phyloP scores from a whole-genome alignment of 2,797 vertebrate genomes.

The Crenuchus spilurus region DNA sequence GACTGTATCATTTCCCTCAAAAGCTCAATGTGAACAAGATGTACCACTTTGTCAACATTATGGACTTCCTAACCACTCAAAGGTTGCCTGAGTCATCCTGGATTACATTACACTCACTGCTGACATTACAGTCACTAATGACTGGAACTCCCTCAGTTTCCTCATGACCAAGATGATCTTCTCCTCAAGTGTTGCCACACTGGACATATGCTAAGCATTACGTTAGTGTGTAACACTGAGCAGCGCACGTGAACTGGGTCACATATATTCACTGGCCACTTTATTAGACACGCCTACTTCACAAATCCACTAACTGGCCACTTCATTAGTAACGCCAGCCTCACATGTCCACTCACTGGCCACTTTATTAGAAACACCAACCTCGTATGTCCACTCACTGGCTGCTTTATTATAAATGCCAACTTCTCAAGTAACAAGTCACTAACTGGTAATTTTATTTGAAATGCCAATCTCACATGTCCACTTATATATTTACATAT shows the following conservation, averaged over 20 bases:
- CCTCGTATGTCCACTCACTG: neutral
- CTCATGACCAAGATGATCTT: neutral
- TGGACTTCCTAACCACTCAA: neutral
- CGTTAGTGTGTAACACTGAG: neutral
- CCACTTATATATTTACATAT: no score
- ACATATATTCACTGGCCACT: neutral
- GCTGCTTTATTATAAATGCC: no score
- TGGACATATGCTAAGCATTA: neutral
- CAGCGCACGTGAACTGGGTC: neutral
- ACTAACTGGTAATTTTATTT: neutral
- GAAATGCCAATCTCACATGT: neutral
- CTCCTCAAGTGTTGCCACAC: neutral
- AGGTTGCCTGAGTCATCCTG: slow-evolving; percentile 17
- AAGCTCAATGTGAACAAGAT: neutral
- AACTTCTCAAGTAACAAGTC: no score
- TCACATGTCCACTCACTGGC: neutral
- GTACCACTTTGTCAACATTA: neutral
- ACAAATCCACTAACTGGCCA: neutral
- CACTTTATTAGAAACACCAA: neutral
- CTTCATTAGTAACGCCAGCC: neutral
- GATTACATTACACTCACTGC: neutral
- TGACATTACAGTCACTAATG: neutral
- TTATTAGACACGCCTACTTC: neutral
- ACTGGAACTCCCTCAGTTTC: neutral
- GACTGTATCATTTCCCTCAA: neutral